phyloP scores from a whole-genome alignment of 2,113 vertebrate species.

The Mystacornis crossleyi region DNA sequence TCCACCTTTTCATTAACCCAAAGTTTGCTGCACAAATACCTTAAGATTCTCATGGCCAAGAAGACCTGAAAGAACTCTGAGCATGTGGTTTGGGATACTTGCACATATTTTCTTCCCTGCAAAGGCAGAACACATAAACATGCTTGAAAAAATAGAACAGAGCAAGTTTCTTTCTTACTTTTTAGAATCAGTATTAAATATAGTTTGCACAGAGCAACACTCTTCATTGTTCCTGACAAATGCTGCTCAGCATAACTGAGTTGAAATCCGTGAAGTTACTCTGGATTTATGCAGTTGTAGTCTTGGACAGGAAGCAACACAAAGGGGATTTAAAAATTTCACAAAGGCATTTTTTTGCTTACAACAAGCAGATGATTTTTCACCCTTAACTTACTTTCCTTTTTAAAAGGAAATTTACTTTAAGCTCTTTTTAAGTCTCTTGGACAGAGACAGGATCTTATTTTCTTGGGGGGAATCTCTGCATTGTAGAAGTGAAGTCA shows the following conservation, averaged over 20 bases:
- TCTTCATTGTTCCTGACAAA: neutral
- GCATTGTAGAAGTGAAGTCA: neutral
- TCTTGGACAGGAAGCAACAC: neutral
- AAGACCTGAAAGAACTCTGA: conserved; percentile 91
- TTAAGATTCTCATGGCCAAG: conserved; percentile 94
- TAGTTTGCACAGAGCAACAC: neutral
- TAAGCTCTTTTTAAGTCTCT: neutral
- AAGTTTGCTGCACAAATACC: conserved; percentile 72
- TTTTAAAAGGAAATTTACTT: neutral
- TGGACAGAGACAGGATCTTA: neutral
- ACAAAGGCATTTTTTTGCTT: neutral
- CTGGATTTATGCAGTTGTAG: neutral
- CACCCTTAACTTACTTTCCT: neutral
- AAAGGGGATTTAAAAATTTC: neutral
- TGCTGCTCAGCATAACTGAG: neutral
- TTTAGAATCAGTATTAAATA: neutral
- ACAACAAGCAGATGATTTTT: neutral
- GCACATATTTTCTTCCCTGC: conserved; percentile 91
- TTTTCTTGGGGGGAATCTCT: neutral
- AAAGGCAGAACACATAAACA: neutral
- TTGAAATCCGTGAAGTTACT: neutral
- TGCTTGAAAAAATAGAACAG: neutral
- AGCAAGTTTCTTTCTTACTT: neutral
- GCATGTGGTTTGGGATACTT: conserved; percentile 81
- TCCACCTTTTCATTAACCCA: neutral